Evolutionary conservation across 2,113 vertebrate species (phyloP), one percentile per base, ranked within the genome.

Genomic region (Panthera uncia): DNA sequence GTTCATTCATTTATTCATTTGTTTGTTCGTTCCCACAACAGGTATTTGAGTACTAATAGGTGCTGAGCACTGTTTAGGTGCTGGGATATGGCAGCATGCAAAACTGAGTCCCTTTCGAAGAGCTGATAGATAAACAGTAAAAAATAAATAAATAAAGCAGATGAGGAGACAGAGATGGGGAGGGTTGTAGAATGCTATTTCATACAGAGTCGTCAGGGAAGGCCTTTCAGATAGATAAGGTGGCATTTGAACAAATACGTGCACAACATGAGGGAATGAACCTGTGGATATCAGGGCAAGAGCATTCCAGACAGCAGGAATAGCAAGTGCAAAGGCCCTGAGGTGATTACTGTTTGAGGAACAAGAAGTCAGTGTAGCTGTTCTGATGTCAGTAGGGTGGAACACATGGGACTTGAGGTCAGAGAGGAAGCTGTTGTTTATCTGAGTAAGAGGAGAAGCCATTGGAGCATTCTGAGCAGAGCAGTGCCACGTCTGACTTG

Each of bases 301-400:
- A 76, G 33, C 71, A 71, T 25, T 79, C 45, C 48, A 48, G 41
- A 41, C 4, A 55, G 31, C 38, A 38, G 66, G 69, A 79, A 66
- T 25, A 38, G 23, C 63, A 68, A 36, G 71, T 73, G 27, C 85
- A 84, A 90, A 96, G 92, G 94, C 38, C 73, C 81, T n/a, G 90
- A 57, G 55, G 55, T 2, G 7, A 83, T 38, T 23, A 4, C 63
- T 92, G 27, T 81, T 69, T 66, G 57, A 93, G 31, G 55, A 81
- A 50, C 8, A 83, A 63, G 63, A 55, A 83, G 73, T 55, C 52
- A 27, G 18, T 68, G 27, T 63, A 36, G 61, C 66, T 31, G 1
- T 63, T 29, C 5, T 12, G 15, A 55, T 50, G 61, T 82, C 87
- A 78, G 78, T 79, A 82, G 48, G 38, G 27, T 84, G 16, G 89